Conservation (phyloP, 2,888 invertebrate genomes). For the Philhelius pedissequus region DNA sequence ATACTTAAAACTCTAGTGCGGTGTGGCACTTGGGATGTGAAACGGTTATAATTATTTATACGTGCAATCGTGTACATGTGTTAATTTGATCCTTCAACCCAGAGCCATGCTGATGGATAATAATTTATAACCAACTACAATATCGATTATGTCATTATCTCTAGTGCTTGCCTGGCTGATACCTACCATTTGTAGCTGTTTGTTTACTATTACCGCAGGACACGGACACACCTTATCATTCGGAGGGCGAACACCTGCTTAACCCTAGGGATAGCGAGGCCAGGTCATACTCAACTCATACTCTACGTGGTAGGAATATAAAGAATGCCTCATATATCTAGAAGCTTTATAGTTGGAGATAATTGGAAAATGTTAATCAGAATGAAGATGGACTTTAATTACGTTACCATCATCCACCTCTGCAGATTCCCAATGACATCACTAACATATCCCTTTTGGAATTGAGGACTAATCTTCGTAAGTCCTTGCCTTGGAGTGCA, state of each 20-base stretch:
- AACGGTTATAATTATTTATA: constrained; percentile 2
- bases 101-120: constrained; percentile 31
- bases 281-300: constrained; percentile 2
- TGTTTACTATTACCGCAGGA: constrained; percentile 35
- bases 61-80: constrained; percentile 6
- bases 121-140: constrained; percentile 45
- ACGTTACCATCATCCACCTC: background rate
- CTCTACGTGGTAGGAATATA: constrained; percentile 16
- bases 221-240: constrained; percentile 63
- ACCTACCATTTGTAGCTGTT: constrained; percentile 37
- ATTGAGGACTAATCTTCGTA: background rate
- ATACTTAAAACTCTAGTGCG: background rate
- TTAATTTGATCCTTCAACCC: constrained; percentile 30
- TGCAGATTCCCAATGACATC: background rate
- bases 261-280: constrained; percentile 10
- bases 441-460: background rate
- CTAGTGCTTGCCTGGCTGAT: constrained; percentile 1
- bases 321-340: background rate
- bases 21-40: constrained; percentile 4
- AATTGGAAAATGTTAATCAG: constrained; percentile 25
- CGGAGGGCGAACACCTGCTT: constrained; percentile 17
- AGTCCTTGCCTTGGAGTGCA: background rate
- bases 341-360: background rate
- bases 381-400: constrained; percentile 28
- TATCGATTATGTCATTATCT: constrained; percentile 64